Base-by-base conservation (phyloP, 30 jellyfish, hydroid and myxozoan genomes). In the Cassiopea xamachana region DNA sequence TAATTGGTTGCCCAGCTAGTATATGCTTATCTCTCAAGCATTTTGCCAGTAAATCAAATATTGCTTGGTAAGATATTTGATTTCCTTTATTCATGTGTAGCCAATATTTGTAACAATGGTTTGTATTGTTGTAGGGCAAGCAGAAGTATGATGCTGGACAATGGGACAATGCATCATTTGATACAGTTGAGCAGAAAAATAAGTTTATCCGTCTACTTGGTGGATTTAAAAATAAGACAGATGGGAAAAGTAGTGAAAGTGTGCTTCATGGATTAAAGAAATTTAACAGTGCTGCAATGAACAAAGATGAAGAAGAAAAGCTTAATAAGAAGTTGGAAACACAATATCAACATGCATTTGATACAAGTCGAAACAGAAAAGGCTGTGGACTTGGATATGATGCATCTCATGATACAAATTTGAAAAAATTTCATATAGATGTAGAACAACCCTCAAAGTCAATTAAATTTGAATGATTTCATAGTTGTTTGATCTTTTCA, bases 331-430 rank as follows among this genome's bases (percentile, higher is more conserved):
- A 74, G 47, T 75, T 92, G 60, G 97, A 92, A 70, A 73, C 68
- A 16, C 97, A 92, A 85, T 92, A 85, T 71, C 82, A 92, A 67
- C 89, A 88, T 16, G 97, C 97, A 18, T 92, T 80, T 73, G 93
- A 82, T 69, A 85, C 90, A 39, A 78, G 92, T 44, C 81, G 97
- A 58, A 87, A 83, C 10, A 92, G 83, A 50, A 92, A 91, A 73
- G 97, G 94, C 16, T 79, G 74, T 44, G 97, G 97, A 15, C 86
- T 92, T 48, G 97, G 97, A 16, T 92, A 83, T 86, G 94, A 92
- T 77, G 75, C 88, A 6, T 27, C 69, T 15, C 84, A 79, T 14
- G 94, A 86, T 44, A 78, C 46, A 60, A 86, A 61, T 44, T n/a
- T 78, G 13, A 85, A 92, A 73, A 64, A 84, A 18, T 88, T 88